A percentile compares a stretch with the other conserved stretches of the same genome.
Evolutionary conservation across 2,888 invertebrate species (phyloP).

Genomic region (Ormyrus labotus): DNA sequence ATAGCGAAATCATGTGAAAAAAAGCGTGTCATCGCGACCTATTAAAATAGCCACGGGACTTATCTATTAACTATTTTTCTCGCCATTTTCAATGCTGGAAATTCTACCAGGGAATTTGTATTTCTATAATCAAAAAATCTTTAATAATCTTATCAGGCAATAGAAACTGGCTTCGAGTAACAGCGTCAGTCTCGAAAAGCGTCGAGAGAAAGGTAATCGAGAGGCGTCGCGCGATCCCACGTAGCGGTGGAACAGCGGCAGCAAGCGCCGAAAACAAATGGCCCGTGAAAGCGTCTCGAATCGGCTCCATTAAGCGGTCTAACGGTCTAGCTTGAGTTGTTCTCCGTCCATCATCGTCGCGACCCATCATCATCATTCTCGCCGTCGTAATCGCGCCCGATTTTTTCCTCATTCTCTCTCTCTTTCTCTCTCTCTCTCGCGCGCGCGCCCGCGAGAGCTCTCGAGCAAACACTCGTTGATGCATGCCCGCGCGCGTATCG

Average conservation of each 20-base stretch:
- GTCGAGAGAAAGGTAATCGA: no score
- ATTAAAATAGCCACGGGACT: no score
- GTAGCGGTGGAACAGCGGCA: background rate
- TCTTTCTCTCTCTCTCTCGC: background rate
- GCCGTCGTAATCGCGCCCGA: background rate
- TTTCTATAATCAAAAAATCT: no score
- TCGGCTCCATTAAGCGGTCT: slow-evolving; percentile 30
- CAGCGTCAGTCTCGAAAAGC: no score
- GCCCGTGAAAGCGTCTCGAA: slow-evolving; percentile 48
- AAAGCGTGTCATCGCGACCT: no score
- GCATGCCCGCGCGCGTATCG: slow-evolving; percentile 19
- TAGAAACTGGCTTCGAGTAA: no score
- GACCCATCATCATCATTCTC: slow-evolving; percentile 16
- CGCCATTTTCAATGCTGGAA: no score
- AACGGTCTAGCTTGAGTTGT: slow-evolving; percentile 1
- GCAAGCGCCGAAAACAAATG: slow-evolving; percentile 47
- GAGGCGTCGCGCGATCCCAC: no score
- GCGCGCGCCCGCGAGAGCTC: background rate
- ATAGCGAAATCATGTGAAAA: no score
- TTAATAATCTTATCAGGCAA: no score
- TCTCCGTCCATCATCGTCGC: slow-evolving; percentile 38
- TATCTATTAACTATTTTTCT: no score
- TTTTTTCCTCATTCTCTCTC: background rate
- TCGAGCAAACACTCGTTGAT: slow-evolving; percentile 15
- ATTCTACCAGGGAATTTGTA: no score